Conservation (phyloP, 2,113 vertebrate species). For the Poeciliopsis prolifica region DNA sequence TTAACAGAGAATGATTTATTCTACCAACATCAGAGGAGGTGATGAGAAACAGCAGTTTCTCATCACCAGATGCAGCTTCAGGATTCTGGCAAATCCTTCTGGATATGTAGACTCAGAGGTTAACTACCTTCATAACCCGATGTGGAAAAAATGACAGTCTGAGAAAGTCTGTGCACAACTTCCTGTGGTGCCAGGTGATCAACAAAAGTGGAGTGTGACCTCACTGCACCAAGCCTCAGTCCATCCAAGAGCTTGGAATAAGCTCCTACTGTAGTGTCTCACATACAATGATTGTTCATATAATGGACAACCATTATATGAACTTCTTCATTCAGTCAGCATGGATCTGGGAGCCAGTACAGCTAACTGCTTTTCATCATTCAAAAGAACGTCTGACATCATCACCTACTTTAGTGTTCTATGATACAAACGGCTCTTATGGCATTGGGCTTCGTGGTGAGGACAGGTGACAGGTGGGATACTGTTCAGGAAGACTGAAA, state of each 20-base stretch:
- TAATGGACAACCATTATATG: not conserved
- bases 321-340: not conserved
- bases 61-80: too few species aligned
- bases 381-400: not conserved
- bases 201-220: not conserved
- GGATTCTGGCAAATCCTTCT: not conserved
- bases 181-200: not conserved
- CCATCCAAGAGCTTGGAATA: not conserved
- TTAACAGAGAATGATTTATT: too few species aligned
- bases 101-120: not conserved
- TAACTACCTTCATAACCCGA: not conserved
- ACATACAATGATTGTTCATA: not conserved
- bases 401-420: not conserved
- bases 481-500: too few species aligned
- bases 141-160: not conserved
- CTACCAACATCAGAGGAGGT: too few species aligned
- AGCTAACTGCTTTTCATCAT: too few species aligned
- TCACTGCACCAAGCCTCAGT: not conserved
- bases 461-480: too few species aligned
- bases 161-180: not conserved
- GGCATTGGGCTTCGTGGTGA: too few species aligned
- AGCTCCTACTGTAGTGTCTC: not conserved
- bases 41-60: too few species aligned
- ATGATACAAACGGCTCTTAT: not conserved
- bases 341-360: not conserved